phyloP scores from a whole-genome alignment of 92 coral and sea anemone genomes.

The Anthopleura xanthogrammica region DNA sequence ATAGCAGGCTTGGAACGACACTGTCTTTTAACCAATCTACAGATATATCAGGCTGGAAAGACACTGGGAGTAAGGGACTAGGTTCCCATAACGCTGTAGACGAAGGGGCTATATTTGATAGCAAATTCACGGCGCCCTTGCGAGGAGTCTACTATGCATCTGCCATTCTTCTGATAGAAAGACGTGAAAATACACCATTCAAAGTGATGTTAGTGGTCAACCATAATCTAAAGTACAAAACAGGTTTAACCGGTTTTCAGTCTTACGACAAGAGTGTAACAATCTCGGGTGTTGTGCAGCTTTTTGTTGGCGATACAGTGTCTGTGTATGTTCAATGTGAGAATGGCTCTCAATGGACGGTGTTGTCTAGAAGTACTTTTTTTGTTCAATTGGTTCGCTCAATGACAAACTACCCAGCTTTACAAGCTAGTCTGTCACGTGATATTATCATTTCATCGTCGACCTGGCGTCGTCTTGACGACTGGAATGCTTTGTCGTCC shows the following conservation, averaged over 20 bases:
- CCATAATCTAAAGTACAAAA: slow-evolving; percentile 24
- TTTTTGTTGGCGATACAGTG: slow-evolving; percentile 35
- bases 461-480: slow-evolving; percentile 16
- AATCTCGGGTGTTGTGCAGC: slow-evolving; percentile 47
- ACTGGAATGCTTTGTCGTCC: slow-evolving; percentile 35
- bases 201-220: slow-evolving; percentile 44
- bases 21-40: slow-evolving; percentile 10
- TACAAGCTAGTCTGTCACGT: slow-evolving; percentile 45
- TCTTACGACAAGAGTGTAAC: slow-evolving; percentile 23
- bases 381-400: slow-evolving; percentile 43
- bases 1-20: slow-evolving; percentile 18
- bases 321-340: slow-evolving; percentile 22
- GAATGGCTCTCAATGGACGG: slow-evolving; percentile 25
- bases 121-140: slow-evolving; percentile 30
- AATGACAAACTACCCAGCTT: slow-evolving; percentile 48
- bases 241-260: slow-evolving; percentile 45
- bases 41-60: slow-evolving; percentile 17
- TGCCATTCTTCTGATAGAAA: slow-evolving; percentile 21
- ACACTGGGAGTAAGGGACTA: slow-evolving; percentile 38
- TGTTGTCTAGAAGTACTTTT: slow-evolving; percentile 52
- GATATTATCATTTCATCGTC: slow-evolving; percentile 17
- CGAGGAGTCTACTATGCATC: slow-evolving; percentile 41
- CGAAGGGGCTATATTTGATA: slow-evolving; percentile 11
- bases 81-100: slow-evolving; percentile 5
- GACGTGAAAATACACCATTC: not conserved